Conservation (phyloP, 2,113 vertebrate genomes). For the Megalops atlanticus region DNA sequence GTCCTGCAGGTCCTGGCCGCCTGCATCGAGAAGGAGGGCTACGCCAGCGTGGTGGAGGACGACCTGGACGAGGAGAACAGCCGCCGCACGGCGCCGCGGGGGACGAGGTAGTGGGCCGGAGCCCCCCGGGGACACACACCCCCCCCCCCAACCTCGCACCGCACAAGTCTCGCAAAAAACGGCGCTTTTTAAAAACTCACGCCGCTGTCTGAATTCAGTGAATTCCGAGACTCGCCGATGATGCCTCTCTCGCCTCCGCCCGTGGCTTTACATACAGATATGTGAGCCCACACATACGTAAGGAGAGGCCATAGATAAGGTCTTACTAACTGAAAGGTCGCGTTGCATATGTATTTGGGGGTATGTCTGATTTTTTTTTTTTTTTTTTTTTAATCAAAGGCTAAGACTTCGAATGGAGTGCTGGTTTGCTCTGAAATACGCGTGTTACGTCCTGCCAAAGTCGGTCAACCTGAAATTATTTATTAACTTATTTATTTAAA, state of each 20-base stretch:
- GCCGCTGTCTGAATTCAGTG: conserved; percentile 84
- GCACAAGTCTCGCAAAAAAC: conserved; percentile 63
- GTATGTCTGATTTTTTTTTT: conserved; percentile 36
- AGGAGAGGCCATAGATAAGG: conserved; percentile 6
- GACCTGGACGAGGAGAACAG: conserved; percentile 67
- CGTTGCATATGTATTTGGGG: conserved; percentile 49
- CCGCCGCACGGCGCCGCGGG: conserved; percentile 64
- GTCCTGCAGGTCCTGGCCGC: conserved; percentile 80
- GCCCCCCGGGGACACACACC: not conserved
- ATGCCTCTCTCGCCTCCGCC: conserved; percentile 55
- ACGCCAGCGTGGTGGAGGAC: conserved; percentile 80
- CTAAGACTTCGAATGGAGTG: conserved; percentile 30
- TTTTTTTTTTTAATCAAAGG: conserved; percentile 25
- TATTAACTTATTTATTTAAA: conserved; percentile 48
- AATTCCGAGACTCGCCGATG: conserved; percentile 78
- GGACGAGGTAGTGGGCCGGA: conserved; percentile 88
- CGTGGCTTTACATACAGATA: too few species aligned
- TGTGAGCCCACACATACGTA: too few species aligned
- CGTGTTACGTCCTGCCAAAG: conserved; percentile 38
- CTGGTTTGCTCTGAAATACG: conserved; percentile 38
- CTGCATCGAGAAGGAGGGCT: conserved; percentile 87
- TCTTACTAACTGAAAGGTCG: conserved; percentile 25
- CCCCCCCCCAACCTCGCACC: conserved; percentile 16
- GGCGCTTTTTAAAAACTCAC: conserved; percentile 54
- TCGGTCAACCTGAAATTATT: conserved; percentile 29